Evolutionary conservation across 1,140 invertebrate genomes (phyloP).

Genomic region (Oryzaephilus surinamensis): DNA sequence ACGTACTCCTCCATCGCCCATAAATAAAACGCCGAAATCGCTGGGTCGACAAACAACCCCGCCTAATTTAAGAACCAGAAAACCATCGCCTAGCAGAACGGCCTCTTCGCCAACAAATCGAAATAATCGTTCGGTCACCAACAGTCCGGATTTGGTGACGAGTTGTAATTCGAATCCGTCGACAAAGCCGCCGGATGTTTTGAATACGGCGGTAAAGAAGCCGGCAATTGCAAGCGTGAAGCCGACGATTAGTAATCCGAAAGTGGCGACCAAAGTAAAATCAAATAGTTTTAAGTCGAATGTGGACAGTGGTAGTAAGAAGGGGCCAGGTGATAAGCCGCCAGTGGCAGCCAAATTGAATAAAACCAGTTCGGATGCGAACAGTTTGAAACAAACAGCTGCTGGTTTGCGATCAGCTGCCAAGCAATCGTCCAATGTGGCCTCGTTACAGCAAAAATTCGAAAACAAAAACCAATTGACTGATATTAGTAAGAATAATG

Average conservation of each 20-base stretch:
- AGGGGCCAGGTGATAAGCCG: conserved; percentile 25
- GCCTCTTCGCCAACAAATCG: conserved; percentile 31
- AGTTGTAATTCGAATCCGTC: conserved; percentile 46
- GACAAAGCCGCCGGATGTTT: conserved; percentile 50
- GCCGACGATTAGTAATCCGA: conserved; percentile 20
- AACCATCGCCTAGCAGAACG: conserved; percentile 26
- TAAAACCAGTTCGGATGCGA: conserved; percentile 20
- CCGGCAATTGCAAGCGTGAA: conserved; percentile 17
- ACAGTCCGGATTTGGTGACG: conserved; percentile 60
- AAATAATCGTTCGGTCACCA: conserved; percentile 31
- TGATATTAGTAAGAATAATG: no score
- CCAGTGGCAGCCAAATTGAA: conserved; percentile 22
- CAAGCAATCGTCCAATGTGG: conserved; percentile 53
- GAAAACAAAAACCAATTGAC: conserved; percentile 46
- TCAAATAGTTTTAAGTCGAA: conserved; percentile 19
- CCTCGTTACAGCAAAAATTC: conserved; percentile 63
- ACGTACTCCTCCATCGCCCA: conserved; percentile 32
- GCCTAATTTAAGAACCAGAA: conserved; percentile 38
- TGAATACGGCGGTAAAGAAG: conserved; percentile 36
- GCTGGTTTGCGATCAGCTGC: conserved; percentile 36
- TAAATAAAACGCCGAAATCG: conserved; percentile 35
- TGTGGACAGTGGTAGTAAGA: conserved; percentile 26
- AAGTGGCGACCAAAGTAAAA: conserved; percentile 13
- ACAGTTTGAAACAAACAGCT: conserved; percentile 33
- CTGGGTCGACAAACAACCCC: conserved; percentile 40